Base-by-base conservation (phyloP, 1,140 invertebrate genomes). In the Caenorhabditis tropicalis region DNA sequence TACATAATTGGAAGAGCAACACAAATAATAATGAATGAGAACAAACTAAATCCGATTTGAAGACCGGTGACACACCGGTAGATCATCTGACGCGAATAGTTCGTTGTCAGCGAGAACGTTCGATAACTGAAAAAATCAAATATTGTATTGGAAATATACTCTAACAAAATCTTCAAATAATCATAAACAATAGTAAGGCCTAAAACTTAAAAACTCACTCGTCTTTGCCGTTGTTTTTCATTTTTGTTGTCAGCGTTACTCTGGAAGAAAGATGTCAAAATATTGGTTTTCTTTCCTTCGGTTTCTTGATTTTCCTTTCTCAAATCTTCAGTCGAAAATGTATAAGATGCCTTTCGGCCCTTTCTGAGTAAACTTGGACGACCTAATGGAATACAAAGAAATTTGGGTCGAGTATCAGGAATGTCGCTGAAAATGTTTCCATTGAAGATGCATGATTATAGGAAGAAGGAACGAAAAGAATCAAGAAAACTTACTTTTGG, bases 1-100 rank as follows among this genome's bases (percentile, higher is more conserved):
- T 91, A 91, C 89, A 91, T 89, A 43, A 91, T 65, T 39, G 90
- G 90, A 15, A 91, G 84, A 43, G 84, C 83, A 36, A 91, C 53
- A 81, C 88, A 91, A 43, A 91, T 46, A 65, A 88, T 82, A 33
- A 90, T 46, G 16, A 91, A 56, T 27, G 90, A 91, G 60, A 91
- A 80, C 46, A 65, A 88, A 82, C 90, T 90, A 89, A 89, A 90
- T 48, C 80, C 84, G 79, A 90, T 91, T 85, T 90, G 89, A 74
- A 91, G 60, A 53, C 53, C 89, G 56, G 89, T 89, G 86, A 91
- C 89, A 86, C 82, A 88, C 79, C 85, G 89, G 85, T 89, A 91
- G 27, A 86, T 85, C 84, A 60, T 74, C 81, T 90, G 70, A 39
- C 86, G 86, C 79, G 60, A 56, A 53, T 74, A 53, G 48, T 43